These are phyloP conservation scores for Choloepus hoffmanni DNA, from an alignment of 2,113 vertebrate genomes.

Conservation along the genomic window DNA sequence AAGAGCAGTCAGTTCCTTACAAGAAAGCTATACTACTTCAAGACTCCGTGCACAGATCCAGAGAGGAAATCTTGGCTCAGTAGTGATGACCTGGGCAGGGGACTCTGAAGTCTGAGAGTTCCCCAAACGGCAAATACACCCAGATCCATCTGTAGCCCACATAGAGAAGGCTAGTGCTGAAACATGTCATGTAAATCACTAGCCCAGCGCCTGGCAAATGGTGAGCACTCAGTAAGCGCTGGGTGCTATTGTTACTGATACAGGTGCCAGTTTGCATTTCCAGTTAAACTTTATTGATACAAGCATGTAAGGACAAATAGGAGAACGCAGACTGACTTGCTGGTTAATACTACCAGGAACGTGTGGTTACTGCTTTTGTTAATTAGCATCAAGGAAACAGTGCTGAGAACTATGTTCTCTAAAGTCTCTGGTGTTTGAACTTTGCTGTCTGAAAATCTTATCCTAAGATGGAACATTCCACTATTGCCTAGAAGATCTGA, in stretches of 20 bases:
- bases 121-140: background rate
- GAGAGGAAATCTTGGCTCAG: background rate
- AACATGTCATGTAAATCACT: accelerated
- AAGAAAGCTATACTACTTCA: background rate
- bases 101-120: background rate
- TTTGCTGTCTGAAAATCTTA: background rate
- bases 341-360: accelerated
- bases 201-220: background rate
- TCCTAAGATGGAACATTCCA: background rate
- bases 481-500: accelerated
- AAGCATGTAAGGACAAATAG: accelerated
- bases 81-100: background rate
- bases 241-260: accelerated
- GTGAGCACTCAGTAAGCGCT: accelerated
- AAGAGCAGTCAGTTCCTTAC: background rate
- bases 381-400: background rate
- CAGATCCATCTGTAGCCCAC: background rate
- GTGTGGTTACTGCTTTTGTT: background rate
- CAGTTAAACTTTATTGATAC: too few species aligned
- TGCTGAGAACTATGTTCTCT: background rate
- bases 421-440: background rate
- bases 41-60: background rate
- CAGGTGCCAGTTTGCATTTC: accelerated
- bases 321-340: accelerated
- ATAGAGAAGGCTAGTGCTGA: accelerated